Evolutionary conservation across 1,140 invertebrate species (phyloP), one percentile per base, ranked within the genome.

Genomic region (Hycleus phaleratus): DNA sequence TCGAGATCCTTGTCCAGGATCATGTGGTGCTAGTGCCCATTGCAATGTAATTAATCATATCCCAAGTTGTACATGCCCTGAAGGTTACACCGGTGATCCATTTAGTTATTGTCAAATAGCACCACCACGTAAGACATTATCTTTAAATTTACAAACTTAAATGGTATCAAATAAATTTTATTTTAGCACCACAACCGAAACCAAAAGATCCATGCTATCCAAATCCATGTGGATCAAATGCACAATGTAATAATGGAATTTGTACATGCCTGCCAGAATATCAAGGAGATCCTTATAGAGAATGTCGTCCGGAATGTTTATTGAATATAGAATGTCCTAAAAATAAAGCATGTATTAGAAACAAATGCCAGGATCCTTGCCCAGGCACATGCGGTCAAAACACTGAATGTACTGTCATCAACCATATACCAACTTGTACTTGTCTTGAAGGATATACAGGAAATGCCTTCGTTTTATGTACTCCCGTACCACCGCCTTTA

Each of bases 351-450:
- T 90, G 87, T 68, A 72, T 79, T 5, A 76, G 75, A 58, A 83
- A 85, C 60, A 87, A 85, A 73, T 89, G 87, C 67, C 63, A 74
- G 6, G 80, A 87, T 71, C 85, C 85, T 52, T 88, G 86, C 68
- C 73, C 77, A 50, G 81, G 80, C 45, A 82, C 82, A 46, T 88
- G 86, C 72, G 85, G 83, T 38, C 64, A 76, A 47, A 83, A 82
- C 66, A 85, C 86, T 9, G 66, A 79, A 49, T 89, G 86, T 68
- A 77, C 79, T 64, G 85, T 86, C 3, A 78, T 82, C 39, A 85
- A 85, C 68, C 83, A 87, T 63, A 74, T 82, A 38, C 83, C 85
- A 3, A 82, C 83, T 75, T 88, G 86, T 61, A 81, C 77, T 59
- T 90, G 86, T 71, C 78, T 81, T 32, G 69, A 76, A 63, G 76